Conservation (phyloP, 1,140 invertebrate species). For the Drosophila sturtevanti region DNA sequence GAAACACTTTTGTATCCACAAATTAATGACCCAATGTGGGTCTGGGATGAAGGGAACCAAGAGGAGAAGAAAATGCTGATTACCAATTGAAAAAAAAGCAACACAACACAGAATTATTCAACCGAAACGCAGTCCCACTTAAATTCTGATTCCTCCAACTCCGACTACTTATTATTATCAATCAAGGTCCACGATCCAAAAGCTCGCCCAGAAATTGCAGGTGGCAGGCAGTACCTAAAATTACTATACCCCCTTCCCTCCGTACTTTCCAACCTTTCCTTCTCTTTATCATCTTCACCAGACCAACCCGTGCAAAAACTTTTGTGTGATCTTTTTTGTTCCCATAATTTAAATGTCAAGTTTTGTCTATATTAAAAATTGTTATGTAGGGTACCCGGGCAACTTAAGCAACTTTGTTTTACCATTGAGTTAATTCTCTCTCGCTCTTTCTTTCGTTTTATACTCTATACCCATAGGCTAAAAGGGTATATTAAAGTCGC, state of each 20-base stretch:
- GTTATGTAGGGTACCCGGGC: slow-evolving; percentile 18
- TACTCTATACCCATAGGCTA: too few species aligned
- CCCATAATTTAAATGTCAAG: slow-evolving; percentile 80
- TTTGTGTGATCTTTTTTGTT: slow-evolving; percentile 52
- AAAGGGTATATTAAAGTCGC: too few species aligned
- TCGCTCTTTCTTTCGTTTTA: slow-evolving; percentile 25
- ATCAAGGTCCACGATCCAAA: slow-evolving; percentile 4
- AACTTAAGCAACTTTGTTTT: slow-evolving; percentile 21
- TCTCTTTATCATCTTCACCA: slow-evolving; percentile 14
- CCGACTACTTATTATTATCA: slow-evolving; percentile 24
- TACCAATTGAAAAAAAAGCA: slow-evolving; percentile 32
- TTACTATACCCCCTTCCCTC: slow-evolving; percentile 35
- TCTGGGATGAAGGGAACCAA: neutral
- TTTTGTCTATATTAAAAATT: slow-evolving; percentile 79
- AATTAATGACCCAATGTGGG: slow-evolving; percentile 43
- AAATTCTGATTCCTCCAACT: slow-evolving; percentile 12
- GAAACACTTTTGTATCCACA: slow-evolving; percentile 31
- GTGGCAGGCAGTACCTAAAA: slow-evolving; percentile 53
- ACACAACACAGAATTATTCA: slow-evolving; percentile 9
- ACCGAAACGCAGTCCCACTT: slow-evolving; percentile 19
- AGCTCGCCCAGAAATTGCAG: slow-evolving; percentile 42
- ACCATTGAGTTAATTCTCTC: slow-evolving; percentile 36
- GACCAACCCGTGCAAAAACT: slow-evolving; percentile 28
- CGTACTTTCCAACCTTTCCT: slow-evolving; percentile 3
- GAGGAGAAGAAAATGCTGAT: slow-evolving; percentile 1